phyloP scores from a whole-genome alignment of 2,888 invertebrate genomes.

The Agonopterix heracliana region DNA sequence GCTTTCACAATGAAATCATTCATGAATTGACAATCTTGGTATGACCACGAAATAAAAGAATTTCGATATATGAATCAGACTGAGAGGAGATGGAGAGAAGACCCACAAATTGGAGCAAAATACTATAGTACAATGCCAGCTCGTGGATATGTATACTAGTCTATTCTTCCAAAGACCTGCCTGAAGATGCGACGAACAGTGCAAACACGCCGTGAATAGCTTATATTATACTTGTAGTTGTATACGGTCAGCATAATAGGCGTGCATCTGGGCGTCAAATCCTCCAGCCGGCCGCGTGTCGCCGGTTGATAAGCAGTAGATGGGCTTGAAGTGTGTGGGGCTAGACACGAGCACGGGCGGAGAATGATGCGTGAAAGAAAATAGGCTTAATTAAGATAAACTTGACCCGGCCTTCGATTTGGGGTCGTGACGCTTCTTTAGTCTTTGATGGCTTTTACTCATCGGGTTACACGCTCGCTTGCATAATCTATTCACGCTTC shows the following conservation, averaged over 20 bases:
- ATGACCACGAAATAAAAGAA: no score
- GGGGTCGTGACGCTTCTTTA: not conserved
- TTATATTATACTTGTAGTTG: not conserved
- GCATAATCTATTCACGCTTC: no score
- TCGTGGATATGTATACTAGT: no score
- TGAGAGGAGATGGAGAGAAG: no score
- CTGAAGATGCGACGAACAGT: not conserved
- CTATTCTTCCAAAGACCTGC: no score
- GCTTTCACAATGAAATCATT: no score
- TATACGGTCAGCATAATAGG: conserved; percentile 43
- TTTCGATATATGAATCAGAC: no score
- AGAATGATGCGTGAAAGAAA: not conserved
- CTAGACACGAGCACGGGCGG: not conserved
- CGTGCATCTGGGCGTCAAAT: conserved; percentile 59
- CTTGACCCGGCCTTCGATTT: not conserved
- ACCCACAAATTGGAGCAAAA: no score
- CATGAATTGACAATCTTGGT: no score
- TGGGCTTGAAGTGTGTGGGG: conserved; percentile 26
- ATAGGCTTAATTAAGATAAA: not conserved
- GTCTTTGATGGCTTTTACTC: no score
- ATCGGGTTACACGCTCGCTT: no score
- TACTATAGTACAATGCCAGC: no score
- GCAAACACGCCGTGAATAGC: not conserved
- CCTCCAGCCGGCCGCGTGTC: conserved; percentile 57
- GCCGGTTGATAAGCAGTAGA: conserved; percentile 61